Evolutionary conservation across 2,888 invertebrate species (phyloP), one percentile per base, ranked within the genome.

Genomic region (Erebia palarica): DNA sequence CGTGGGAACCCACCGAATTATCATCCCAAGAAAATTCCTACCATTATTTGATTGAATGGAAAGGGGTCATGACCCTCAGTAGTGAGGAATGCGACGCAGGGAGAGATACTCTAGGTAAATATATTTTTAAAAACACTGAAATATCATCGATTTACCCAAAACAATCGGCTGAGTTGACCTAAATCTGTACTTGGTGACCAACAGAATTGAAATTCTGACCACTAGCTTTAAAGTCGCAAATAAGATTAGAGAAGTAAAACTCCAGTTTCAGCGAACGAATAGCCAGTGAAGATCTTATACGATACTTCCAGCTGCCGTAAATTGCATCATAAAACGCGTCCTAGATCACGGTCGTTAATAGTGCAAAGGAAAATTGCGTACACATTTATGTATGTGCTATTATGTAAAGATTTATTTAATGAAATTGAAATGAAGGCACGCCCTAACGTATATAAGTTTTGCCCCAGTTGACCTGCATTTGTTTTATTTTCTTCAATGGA

Each of bases 221-320:
- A 16, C 16, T 18, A 3, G 16, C 7, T 21, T 58, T 58, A 58
- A 58, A 58, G 57, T 13, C 27, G 44, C 42, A 14, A 21, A 49
- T 21, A 36, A 21, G 49, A 60, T 11, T 59, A 36, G 59, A 60
- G 7, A 10, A 60, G 21, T 49, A 21, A 49, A 63, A 63, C 18
- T 18, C 55, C 55, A 10, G 47, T 58, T 10, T n/a, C 14, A 49
- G n/a, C 5, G 65, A 59, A 27, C 61, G 42, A 47, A 65, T 57
- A 36, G 49, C 36, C 51, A 60, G 16, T 70, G 65, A 59, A 53
- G 65, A 65, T 65, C 58, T 63, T 69, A 65, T 59, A 65, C 42
- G 69, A 70, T 11, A 42, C 65, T 70, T 59, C 65, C 69, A 65
- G 65, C 53, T 70, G 65, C 60, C 65, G 59, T 70, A 70, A 70